Evolutionary conservation across 2,888 invertebrate species (phyloP), one percentile per base, ranked within the genome.

Genomic region (Aromia moschata): DNA sequence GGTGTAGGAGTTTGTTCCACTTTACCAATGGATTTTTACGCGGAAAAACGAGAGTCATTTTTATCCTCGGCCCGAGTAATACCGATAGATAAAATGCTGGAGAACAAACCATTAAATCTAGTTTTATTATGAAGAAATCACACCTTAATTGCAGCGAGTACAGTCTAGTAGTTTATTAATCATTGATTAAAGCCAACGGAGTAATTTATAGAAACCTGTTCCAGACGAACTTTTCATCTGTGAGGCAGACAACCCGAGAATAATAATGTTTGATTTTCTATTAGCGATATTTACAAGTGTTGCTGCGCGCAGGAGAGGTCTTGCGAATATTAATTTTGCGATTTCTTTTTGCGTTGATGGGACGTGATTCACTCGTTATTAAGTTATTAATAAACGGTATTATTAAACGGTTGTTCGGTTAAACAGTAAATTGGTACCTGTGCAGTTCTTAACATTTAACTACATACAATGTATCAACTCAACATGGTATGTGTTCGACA

Each of bases 1-100:
- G 58, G 66, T 67, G 71, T 71, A 65, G 71, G 73, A 71, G 70
- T 69, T 66, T 69, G 68, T 63, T 71, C 73, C 65, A 73, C 68
- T 72, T 72, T 67, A 62, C 55, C 37, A n/a, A n/a, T 12, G n/a
- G 41, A 58, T 70, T 72, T 71, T 73, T 72, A 66, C 49, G 10
- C 30, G 18, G 64, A 44, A 62, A 69, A 72, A 70, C 71, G 64
- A 62, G 69, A 58, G 61, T 52, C 47, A 62, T 70, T 73, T 73
- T 72, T 71, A 60, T 56, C 45, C 59, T 53, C 59, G 52, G 57
- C 54, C 60, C 64, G 62, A 64, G 65, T 65, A 65, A 58, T 63
- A 65, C 56, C 45, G 59, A 51, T 53, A 63, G 56, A 66, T 69
- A 67, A 64, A 65, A 60, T 62, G 58, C 60, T 58, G 51, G 64